A percentile compares a stretch with the other conserved stretches of the same genome.
Conservation (phyloP, 2,113 vertebrate species). For the Apaloderma vittatum region DNA sequence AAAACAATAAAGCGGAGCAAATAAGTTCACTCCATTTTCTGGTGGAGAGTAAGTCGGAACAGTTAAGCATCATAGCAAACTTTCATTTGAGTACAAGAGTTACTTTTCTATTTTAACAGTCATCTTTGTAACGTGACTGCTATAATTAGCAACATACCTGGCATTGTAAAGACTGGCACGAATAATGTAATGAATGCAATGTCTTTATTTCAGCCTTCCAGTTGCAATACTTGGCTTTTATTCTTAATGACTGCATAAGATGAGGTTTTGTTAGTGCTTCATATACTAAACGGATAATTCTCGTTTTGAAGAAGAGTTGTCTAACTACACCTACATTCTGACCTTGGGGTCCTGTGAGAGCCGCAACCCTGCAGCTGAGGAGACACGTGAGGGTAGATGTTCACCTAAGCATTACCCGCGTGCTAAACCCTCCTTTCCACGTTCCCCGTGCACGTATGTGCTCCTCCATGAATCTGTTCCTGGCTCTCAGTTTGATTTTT, state of each 20-base stretch:
- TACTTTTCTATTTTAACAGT: background rate
- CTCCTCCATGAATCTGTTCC: background rate
- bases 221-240: background rate
- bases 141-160: background rate
- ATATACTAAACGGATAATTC: background rate
- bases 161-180: background rate
- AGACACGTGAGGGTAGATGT: rapidly evolving
- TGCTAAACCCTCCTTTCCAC: background rate
- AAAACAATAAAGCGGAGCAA: background rate
- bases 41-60: background rate
- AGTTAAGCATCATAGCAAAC: background rate
- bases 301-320: background rate
- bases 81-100: background rate
- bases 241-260: background rate
- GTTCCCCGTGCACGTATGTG: rapidly evolving
- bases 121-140: background rate
- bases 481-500: rapidly evolving
- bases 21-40: background rate
- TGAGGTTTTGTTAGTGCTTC: background rate
- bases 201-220: background rate
- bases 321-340: background rate
- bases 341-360: background rate
- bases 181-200: background rate
- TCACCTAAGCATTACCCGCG: too few species aligned
- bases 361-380: background rate